A percentile compares a stretch with the other conserved stretches of the same genome.
Conservation (phyloP, 1,140 invertebrate species). For the Diachasmimorpha longicaudata region DNA sequence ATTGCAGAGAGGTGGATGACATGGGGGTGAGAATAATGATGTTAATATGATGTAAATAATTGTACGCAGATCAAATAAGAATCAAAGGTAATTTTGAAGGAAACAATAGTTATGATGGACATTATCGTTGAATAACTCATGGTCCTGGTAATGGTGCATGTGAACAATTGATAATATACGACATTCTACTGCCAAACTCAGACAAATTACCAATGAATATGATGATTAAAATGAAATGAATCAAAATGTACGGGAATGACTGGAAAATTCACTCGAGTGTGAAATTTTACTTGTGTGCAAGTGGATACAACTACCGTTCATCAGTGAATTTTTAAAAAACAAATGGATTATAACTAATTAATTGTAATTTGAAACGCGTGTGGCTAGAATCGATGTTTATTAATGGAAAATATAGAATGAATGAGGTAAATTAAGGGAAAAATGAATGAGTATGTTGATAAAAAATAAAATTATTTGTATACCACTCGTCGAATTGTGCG, state of each 20-base stretch:
- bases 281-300: neutral
- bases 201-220: neutral
- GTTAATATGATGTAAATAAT: conserved; percentile 60
- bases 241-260: neutral
- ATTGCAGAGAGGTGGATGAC: neutral
- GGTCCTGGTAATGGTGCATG: conserved; percentile 58
- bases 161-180: conserved; percentile 24
- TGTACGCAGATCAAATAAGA: conserved; percentile 40
- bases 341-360: neutral
- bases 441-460: conserved; percentile 5
- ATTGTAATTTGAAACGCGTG: conserved; percentile 14
- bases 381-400: conserved; percentile 17
- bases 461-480: neutral
- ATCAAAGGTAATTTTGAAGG: conserved; percentile 37
- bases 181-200: conserved; percentile 2
- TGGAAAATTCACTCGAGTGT: neutral
- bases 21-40: conserved; percentile 22
- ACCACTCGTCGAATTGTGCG: conserved; percentile 1
- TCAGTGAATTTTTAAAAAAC: neutral
- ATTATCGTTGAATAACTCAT: conserved; percentile 28
- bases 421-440: neutral
- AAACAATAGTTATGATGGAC: conserved; percentile 22
- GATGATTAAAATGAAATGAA: neutral
- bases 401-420: conserved; percentile 9
- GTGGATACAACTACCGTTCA: neutral